Evolutionary conservation across 2,797 vertebrate genomes (phyloP).

Genomic region (Etheostoma nigrum): DNA sequence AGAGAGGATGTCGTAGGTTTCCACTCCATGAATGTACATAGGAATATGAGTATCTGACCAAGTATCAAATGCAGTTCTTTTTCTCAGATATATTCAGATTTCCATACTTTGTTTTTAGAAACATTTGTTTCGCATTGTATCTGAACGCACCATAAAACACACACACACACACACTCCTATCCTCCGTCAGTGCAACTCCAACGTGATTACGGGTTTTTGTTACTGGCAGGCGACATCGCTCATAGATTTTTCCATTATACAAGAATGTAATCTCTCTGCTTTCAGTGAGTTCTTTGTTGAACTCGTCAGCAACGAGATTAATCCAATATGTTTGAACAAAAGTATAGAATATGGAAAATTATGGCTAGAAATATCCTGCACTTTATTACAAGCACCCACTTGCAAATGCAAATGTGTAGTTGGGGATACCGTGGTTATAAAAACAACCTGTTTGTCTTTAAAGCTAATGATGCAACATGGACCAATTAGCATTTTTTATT

Average conservation of each 20-base stretch:
- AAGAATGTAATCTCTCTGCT: constrained; percentile 73
- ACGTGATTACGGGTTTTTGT: neutral
- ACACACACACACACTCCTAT: neutral
- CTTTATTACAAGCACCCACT: constrained; percentile 75
- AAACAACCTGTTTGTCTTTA: constrained; percentile 23
- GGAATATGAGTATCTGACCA: neutral
- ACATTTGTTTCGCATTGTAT: constrained; percentile 32
- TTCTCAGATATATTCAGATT: neutral
- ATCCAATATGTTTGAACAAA: constrained; percentile 48
- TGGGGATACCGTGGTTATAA: constrained; percentile 11
- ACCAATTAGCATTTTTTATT: constrained; percentile 29
- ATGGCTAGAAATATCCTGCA: constrained; percentile 71
- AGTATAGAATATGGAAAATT: constrained; percentile 52
- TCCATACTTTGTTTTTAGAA: neutral
- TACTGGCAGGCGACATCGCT: constrained; percentile 7
- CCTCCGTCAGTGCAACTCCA: neutral
- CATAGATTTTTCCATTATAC: constrained; percentile 36
- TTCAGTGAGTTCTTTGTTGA: constrained; percentile 46
- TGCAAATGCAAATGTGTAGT: constrained; percentile 48
- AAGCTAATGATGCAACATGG: constrained; percentile 20
- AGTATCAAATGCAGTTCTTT: constrained; percentile 23
- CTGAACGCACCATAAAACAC: constrained; percentile 30
- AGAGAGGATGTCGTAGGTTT: neutral
- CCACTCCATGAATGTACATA: constrained; percentile 59
- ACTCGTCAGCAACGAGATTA: constrained; percentile 67